Evolutionary conservation across 2,797 vertebrate species (phyloP), one percentile per base, ranked within the genome.

Genomic region (Anabacerthia variegaticeps): DNA sequence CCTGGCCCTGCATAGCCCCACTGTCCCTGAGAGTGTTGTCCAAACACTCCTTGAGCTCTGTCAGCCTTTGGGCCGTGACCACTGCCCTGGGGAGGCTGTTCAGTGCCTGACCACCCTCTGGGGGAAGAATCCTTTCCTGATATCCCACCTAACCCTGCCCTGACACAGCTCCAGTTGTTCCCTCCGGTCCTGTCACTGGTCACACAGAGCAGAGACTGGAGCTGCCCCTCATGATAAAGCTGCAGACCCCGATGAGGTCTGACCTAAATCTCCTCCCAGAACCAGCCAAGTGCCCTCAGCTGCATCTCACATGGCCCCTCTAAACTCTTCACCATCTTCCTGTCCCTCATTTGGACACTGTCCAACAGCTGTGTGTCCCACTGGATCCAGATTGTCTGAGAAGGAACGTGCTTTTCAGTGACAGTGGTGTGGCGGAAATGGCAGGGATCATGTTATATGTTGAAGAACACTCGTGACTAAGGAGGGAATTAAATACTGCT

Each of bases 111-210:
- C 16, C 62, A 68, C 26, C 32, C 34, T 62, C 27, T 43, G 27
- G 11, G 68, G 36, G 36, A 28, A 37, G n/a, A 63, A 14, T 7
- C 37, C 56, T 83, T 18, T 26, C 30, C 37, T 27, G 5, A 51
- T 5, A 17, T 9, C 55, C 71, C 21, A 0, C 55, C 41, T 1
- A 0, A 27, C 0, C 5, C 46, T 26, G 2, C 0, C 48, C 71
- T 69, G 56, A 2, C 19, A 0, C 63, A 69, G 63, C 63, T 3
- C 22, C 55, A 62, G 41, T 36, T 9, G 0, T 10, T 20, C 22
- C 49, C 65, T 43, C 3, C 14, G 10, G 0, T 24, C 2, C 76
- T 75, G 69, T 81, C 22, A 20, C 32, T 49, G 77, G 4, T 37
- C 1, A 46, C 18, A 28, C 4, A 36, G 44, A 48, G 24, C 58